Base-by-base conservation (phyloP, 2,797 vertebrate genomes). In the Yasuhikotakia modesta region DNA sequence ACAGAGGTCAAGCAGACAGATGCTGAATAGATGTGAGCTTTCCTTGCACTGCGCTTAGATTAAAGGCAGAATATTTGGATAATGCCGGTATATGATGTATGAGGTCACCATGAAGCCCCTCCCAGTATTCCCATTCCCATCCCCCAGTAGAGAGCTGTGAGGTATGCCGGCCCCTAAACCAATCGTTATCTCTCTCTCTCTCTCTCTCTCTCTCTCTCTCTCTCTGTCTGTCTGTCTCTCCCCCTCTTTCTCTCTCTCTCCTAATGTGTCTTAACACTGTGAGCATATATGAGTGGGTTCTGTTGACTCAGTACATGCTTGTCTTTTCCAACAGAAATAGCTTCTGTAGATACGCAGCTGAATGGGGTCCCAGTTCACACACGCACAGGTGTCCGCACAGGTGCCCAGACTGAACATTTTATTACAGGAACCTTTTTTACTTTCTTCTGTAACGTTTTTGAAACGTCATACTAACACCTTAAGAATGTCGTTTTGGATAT, bases 21-120 rank as follows among this genome's bases (percentile, higher is more conserved):
- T 85, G 79, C 70, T 73, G 69, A 72, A 24, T 43, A 58, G 82
- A 82, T 66, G 81, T 73, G 70, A 65, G 70, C 50, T 61, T 70
- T 22, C 10, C 39, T 24, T 76, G 69, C 50, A 70, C 60, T 77
- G 78, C 69, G 45, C 52, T 71, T 68, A 46, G 55, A 80, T 70
- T 68, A 70, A 79, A 82, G 70, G 52, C 77, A 63, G 75, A 82
- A 83, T 83, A 55, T 82, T 83, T 76, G 75, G 71, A 57, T 60
- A 82, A 79, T 79, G 76, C 85, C 81, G 81, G 81, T 86, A 86
- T 89, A 86, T 85, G 83, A 85, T 74, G 82, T 83, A 57, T 78
- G 76, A 78, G 68, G 76, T 71, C 82, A 87, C 78, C 64, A 45
- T 70, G 64, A 83, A 72, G 78, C 85, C 83, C 84, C 87, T 83